phyloP scores from a whole-genome alignment of 1,140 invertebrate species.

The Cecropterus lyciades region DNA sequence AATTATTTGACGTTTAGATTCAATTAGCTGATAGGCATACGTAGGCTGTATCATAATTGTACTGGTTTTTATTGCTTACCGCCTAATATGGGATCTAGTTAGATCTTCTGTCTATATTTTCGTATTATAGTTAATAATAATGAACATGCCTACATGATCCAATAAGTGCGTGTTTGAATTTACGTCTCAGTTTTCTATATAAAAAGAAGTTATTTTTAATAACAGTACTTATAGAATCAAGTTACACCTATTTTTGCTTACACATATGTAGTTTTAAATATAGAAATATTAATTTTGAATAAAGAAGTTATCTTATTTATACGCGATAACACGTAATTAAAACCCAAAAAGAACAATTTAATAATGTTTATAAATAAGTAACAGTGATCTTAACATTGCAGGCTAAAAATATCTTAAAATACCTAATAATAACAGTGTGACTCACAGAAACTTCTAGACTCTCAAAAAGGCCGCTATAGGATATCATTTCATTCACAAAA shows the following conservation, averaged over 20 bases:
- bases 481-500: constrained; percentile 27
- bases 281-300: too few relatives aligned
- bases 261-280: too few relatives aligned
- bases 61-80: constrained; percentile 15
- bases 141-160: too few relatives aligned
- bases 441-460: constrained; percentile 13
- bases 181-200: too few relatives aligned
- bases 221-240: too few relatives aligned
- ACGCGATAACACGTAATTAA: too few relatives aligned
- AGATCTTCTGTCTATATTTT: background rate
- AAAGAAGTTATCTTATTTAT: too few relatives aligned
- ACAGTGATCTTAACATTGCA: background rate
- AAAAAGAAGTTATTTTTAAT: too few relatives aligned
- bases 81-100: constrained; percentile 1
- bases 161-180: too few relatives aligned
- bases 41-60: constrained; percentile 19
- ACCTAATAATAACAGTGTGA: constrained; percentile 13
- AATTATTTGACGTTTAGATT: constrained; percentile 22
- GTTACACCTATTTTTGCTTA: too few relatives aligned
- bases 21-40: constrained; percentile 26
- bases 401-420: constrained; percentile 1
- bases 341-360: too few relatives aligned
- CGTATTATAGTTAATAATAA: too few relatives aligned
- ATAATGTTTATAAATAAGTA: background rate
- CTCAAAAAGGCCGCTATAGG: constrained; percentile 7